Conservation (phyloP, 2,113 vertebrate species). For the Phylloscopus whistleri region DNA sequence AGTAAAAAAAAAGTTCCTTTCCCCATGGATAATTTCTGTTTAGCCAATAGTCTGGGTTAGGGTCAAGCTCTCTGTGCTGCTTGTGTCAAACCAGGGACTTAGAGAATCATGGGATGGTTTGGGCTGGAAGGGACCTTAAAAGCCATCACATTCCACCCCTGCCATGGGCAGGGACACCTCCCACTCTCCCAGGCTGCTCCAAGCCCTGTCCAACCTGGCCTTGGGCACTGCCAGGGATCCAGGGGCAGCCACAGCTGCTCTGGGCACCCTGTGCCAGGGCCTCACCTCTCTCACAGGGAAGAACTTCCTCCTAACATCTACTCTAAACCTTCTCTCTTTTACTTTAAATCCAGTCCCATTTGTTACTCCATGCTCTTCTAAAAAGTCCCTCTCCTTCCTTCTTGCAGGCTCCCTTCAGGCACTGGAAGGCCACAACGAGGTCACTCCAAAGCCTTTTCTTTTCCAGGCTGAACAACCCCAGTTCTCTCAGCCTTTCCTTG, state of each 20-base stretch:
- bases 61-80: not conserved
- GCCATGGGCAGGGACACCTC: not conserved
- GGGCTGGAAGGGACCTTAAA: not conserved
- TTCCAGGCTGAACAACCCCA: not conserved
- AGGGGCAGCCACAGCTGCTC: no score
- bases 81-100: not conserved
- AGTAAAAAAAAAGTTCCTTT: not conserved
- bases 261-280: no score
- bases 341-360: no score
- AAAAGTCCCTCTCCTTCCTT: no score
- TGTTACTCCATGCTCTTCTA: no score
- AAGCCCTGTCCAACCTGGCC: no score
- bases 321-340: no score
- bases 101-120: not conserved
- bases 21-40: not conserved
- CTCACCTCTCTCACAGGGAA: no score
- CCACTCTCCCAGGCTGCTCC: no score
- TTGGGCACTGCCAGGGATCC: no score
- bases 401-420: not conserved
- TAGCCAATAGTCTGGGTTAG: not conserved
- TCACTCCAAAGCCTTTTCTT: not conserved
- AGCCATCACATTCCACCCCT: rapidly evolving
- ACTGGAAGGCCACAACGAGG: not conserved
- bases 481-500: not conserved
- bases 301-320: no score